These are phyloP conservation scores for Ormia ochracea DNA, from an alignment of 2,888 invertebrate genomes.

Conservation along the genomic window DNA sequence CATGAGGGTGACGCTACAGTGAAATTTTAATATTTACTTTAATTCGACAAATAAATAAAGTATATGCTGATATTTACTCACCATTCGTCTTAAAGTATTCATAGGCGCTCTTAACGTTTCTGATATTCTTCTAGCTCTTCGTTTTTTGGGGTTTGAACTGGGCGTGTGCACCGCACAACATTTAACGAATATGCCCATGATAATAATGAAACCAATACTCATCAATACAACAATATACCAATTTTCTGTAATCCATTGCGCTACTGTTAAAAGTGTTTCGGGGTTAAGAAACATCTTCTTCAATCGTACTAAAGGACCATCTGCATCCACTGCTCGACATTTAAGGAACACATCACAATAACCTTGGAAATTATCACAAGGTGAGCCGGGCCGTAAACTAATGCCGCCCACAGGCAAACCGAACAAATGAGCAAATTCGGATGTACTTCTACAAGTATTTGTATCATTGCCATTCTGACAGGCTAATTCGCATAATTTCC, in stretches of 20 bases:
- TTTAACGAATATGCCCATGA: constrained; percentile 99
- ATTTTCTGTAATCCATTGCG: constrained; percentile 95
- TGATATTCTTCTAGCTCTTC: constrained; percentile 94
- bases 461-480: constrained; percentile 90
- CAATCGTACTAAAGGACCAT: constrained; percentile 96
- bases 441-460: constrained; percentile 88
- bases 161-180: constrained; percentile 99
- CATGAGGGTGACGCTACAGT: constrained; percentile 76
- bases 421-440: constrained; percentile 86
- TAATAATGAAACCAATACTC: constrained; percentile 92
- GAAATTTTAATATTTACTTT: background rate
- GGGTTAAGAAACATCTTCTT: constrained; percentile 96
- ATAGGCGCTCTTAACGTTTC: constrained; percentile 94
- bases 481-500: constrained; percentile 96
- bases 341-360: constrained; percentile 99
- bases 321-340: constrained; percentile 98
- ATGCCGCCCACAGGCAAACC: constrained; percentile 88
- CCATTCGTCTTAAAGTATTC: constrained; percentile 93
- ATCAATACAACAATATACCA: constrained; percentile 97
- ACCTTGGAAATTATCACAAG: constrained; percentile 99
- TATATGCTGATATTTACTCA: constrained; percentile 71
- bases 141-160: constrained; percentile 97
- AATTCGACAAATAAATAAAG: background rate
- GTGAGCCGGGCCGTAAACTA: constrained; percentile 94
- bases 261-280: constrained; percentile 90